Evolutionary conservation across 2,113 vertebrate genomes (phyloP).

Genomic region (Dolichotis patagonum): DNA sequence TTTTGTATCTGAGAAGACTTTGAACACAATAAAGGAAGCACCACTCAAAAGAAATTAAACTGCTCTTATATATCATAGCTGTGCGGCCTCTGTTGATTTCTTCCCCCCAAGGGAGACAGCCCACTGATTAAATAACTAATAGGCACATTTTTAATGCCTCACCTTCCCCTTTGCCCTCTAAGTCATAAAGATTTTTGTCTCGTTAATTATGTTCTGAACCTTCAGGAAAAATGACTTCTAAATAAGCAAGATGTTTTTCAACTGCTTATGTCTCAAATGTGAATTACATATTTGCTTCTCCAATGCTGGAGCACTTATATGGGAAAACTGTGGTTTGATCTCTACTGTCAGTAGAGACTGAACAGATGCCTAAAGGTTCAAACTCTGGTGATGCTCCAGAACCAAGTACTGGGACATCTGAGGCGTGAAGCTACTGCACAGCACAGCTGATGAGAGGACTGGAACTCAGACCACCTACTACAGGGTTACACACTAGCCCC

Average conservation of each 20-base stretch:
- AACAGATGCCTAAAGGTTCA: background rate
- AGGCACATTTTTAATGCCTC: background rate
- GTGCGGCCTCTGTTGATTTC: background rate
- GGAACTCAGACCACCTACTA: fast-evolving
- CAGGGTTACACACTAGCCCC: background rate
- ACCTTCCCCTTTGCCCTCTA: background rate
- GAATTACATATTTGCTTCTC: background rate
- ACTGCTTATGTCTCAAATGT: background rate
- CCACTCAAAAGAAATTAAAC: conserved; percentile 37
- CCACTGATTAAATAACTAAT: background rate
- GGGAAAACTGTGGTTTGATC: background rate
- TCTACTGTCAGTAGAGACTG: background rate
- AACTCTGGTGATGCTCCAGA: background rate
- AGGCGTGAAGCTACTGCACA: no score
- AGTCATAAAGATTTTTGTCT: conserved; percentile 24
- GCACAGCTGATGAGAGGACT: fast-evolving
- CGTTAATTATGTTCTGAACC: conserved; percentile 5
- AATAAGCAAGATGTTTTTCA: background rate
- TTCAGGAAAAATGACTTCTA: conserved; percentile 63
- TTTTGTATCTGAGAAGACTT: background rate
- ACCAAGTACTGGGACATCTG: background rate
- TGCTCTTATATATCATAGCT: background rate
- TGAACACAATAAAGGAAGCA: background rate
- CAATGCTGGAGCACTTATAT: background rate
- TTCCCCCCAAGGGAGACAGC: background rate